These are phyloP conservation scores for Carapus acus DNA, from an alignment of 2,797 vertebrate species.

Conservation along the genomic window DNA sequence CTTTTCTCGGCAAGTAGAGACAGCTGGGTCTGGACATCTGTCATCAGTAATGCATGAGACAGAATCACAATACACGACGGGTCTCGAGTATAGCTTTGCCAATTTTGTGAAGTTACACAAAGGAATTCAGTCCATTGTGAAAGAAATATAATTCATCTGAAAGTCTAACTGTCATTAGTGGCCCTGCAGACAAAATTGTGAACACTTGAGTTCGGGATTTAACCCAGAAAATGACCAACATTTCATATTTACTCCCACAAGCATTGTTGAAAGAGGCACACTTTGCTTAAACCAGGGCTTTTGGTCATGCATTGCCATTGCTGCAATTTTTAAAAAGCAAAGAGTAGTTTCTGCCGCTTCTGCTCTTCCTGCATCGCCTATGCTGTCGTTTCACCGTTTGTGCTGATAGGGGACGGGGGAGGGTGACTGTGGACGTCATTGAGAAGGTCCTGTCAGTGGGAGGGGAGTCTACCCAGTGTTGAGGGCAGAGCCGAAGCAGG, in stretches of 20 bases:
- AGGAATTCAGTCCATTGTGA: conserved; percentile 11
- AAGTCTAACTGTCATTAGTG: conserved; percentile 27
- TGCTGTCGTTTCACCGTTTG: not conserved
- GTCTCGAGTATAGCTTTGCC: conserved; percentile 1
- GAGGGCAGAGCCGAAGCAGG: conserved; percentile 29
- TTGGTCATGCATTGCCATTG: conserved; percentile 38
- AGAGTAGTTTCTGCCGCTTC: too few relatives aligned
- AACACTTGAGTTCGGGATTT: conserved; percentile 48
- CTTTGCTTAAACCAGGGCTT: conserved; percentile 52
- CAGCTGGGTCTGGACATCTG: too few relatives aligned
- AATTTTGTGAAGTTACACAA: not conserved
- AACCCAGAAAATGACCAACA: conserved; percentile 45
- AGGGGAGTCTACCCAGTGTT: conserved; percentile 5
- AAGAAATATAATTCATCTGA: conserved; percentile 30
- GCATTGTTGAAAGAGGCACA: conserved; percentile 46
- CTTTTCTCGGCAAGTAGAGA: too few relatives aligned
- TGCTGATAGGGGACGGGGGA: too few relatives aligned
- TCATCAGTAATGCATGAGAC: conserved; percentile 44
- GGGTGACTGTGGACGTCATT: not conserved
- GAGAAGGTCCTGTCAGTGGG: not conserved
- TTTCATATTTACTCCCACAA: conserved; percentile 33
- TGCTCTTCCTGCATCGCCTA: too few relatives aligned
- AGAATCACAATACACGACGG: conserved; percentile 23
- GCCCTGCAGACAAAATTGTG: conserved; percentile 36
- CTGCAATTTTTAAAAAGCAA: conserved; percentile 27